Evolutionary conservation across 2,888 invertebrate species (phyloP), one percentile per base, ranked within the genome.

Genomic region (Platycnemis pennipes): DNA sequence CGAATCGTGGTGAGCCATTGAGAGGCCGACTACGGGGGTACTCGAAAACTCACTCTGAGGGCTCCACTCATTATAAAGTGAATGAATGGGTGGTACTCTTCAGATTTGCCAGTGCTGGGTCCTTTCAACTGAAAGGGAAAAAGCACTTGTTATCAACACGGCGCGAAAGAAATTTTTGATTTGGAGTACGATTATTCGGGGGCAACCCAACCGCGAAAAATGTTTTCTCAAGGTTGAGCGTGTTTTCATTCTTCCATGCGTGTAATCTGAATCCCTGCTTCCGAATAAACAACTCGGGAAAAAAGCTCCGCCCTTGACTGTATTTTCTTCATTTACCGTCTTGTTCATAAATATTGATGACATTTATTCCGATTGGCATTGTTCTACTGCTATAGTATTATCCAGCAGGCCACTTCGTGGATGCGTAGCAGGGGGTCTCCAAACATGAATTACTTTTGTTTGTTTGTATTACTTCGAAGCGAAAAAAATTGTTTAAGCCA

Each of bases 41-140:
- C 77, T 77, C 31, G 31, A 77, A 77, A 77, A 77, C 26, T 77
- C 63, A 77, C 77, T 77, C 77, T 2, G 11, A 77, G 77, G 77
- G 77, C 11, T 77, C 77, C 77, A 37, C 77, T 77, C 16, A 37
- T 37, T 16, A 31, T 77, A 37, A 77, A 77, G 77, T 77, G 77
- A 77, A 37, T 77, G 77, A 77, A 77, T 37, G 77, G 77, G 77
- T 37, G 8, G 77, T 37, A 37, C 77, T 77, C 77, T 77, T 77
- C 77, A 77, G 37, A 77, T 13, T 77, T 77, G 13, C 37, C 77
- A 31, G 77, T 26, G 26, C 31, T 16, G 37, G 63, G 13, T 16
- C 13, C 37, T 37, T 77, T 2, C 37, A 37, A n/a, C 37, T 37
- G 77, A 77, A 77, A 31, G 13, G 77, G 16, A 11, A 37, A 77